phyloP scores from a whole-genome alignment of 2,113 vertebrate genomes.

The Albula goreensis region DNA sequence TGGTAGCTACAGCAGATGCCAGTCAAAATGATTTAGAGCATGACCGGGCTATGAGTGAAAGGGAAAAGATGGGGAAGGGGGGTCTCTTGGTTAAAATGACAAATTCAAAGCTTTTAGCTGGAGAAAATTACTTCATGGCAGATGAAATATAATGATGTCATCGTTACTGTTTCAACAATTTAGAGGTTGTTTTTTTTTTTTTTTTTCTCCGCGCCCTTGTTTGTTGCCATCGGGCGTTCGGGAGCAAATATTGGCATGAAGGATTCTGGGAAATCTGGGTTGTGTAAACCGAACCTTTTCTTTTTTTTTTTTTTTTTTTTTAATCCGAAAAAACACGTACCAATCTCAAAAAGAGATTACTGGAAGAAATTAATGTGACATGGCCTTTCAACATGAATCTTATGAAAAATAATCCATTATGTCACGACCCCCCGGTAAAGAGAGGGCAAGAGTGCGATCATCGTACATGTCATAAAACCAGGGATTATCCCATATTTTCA shows the following conservation, averaged over 20 bases:
- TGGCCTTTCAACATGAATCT: constrained; percentile 58
- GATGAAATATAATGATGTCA: constrained; percentile 66
- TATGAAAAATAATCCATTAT: constrained; percentile 64
- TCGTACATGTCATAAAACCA: neutral
- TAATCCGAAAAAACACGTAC: constrained; percentile 30
- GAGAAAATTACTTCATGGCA: constrained; percentile 43
- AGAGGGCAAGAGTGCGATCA: constrained; percentile 55
- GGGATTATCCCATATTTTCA: constrained; percentile 50
- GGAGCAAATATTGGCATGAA: constrained; percentile 44
- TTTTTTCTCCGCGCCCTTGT: constrained; percentile 59
- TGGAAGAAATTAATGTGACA: constrained; percentile 45
- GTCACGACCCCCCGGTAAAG: constrained; percentile 56
- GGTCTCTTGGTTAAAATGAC: constrained; percentile 29
- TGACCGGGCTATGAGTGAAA: neutral
- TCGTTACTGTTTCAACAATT: constrained; percentile 57
- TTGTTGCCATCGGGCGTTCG: constrained; percentile 48
- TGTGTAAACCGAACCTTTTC: constrained; percentile 33
- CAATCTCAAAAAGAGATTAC: constrained; percentile 46
- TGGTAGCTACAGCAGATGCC: constrained; percentile 38
- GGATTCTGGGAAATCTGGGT: constrained; percentile 34
- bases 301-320: no score
- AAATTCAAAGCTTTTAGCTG: constrained; percentile 48
- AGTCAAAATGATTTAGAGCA: constrained; percentile 25
- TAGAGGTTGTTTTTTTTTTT: no score
- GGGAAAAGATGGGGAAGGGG: constrained; percentile 1